These are phyloP conservation scores for Sardina pilchardus DNA, from an alignment of 2,113 vertebrate genomes.

Conservation along the genomic window DNA sequence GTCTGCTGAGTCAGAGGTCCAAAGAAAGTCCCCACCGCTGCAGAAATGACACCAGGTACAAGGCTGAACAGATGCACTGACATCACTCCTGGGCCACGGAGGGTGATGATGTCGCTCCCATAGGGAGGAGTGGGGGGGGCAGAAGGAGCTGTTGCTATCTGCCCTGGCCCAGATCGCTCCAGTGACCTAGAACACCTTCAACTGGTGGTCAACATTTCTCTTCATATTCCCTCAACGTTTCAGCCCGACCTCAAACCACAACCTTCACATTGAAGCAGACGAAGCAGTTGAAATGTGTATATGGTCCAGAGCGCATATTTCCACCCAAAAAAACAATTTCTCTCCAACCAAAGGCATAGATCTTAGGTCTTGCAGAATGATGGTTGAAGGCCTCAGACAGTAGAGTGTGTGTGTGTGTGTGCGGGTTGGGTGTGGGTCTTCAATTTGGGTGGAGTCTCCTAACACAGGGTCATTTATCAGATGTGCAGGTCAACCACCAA, in stretches of 20 bases:
- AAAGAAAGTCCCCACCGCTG: not conserved
- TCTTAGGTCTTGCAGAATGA: not conserved
- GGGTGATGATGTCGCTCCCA: not conserved
- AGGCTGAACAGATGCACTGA: not conserved
- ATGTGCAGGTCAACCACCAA: not conserved
- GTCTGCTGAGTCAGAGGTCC: slow-evolving; percentile 4
- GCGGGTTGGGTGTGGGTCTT: slow-evolving; percentile 26
- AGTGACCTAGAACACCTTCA: not conserved
- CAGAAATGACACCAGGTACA: slow-evolving; percentile 13
- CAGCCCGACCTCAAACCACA: not conserved
- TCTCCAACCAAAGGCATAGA: not conserved
- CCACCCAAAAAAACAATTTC: not conserved
- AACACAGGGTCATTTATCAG: slow-evolving; percentile 29
- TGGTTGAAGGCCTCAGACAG: not conserved
- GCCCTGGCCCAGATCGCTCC: not conserved
- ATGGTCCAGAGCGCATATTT: not conserved
- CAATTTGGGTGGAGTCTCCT: slow-evolving; percentile 4
- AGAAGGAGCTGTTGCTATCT: not conserved
- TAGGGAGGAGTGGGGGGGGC: not conserved
- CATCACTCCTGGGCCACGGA: not conserved
- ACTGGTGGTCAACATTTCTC: not conserved
- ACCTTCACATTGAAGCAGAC: not conserved
- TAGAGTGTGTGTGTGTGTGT: not conserved
- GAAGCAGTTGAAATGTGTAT: not conserved
- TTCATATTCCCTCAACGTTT: not conserved